Conservation (phyloP, 2,113 vertebrate genomes). For the Synodontis membranacea region DNA sequence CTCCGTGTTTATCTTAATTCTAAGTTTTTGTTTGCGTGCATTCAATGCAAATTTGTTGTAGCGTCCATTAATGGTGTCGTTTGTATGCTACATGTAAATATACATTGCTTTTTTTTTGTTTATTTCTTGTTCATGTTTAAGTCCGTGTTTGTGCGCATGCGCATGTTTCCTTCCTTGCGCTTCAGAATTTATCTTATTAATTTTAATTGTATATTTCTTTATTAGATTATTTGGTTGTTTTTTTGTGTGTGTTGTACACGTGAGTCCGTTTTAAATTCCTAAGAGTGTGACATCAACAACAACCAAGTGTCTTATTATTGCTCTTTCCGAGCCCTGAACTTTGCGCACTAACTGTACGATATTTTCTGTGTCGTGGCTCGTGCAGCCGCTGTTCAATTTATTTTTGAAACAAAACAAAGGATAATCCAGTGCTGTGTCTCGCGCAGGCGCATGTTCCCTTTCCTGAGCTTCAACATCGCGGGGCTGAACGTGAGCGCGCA, state of each 20-base stretch:
- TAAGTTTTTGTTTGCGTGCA: not conserved
- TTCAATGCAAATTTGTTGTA: too few species aligned
- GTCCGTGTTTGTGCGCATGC: not conserved
- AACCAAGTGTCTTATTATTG: too few species aligned
- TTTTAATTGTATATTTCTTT: not conserved
- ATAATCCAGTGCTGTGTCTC: not conserved
- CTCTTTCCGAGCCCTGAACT: not conserved
- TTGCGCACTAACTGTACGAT: not conserved
- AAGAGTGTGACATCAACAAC: not conserved
- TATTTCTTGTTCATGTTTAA: not conserved
- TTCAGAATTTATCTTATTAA: not conserved
- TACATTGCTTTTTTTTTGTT: too few species aligned
- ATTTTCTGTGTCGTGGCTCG: not conserved
- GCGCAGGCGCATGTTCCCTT: constrained; percentile 95
- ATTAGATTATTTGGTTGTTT: not conserved
- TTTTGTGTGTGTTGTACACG: too few species aligned
- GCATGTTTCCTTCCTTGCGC: not conserved
- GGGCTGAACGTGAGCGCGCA: constrained; percentile 94
- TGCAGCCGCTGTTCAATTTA: not conserved
- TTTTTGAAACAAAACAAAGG: not conserved
- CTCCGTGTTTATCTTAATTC: not conserved
- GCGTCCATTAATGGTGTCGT: too few species aligned
- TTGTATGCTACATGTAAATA: too few species aligned
- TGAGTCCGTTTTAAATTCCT: not conserved
- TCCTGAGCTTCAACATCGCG: constrained; percentile 98